Evolutionary conservation across 2,113 vertebrate genomes (phyloP).

Genomic region (Diadophis punctatus): DNA sequence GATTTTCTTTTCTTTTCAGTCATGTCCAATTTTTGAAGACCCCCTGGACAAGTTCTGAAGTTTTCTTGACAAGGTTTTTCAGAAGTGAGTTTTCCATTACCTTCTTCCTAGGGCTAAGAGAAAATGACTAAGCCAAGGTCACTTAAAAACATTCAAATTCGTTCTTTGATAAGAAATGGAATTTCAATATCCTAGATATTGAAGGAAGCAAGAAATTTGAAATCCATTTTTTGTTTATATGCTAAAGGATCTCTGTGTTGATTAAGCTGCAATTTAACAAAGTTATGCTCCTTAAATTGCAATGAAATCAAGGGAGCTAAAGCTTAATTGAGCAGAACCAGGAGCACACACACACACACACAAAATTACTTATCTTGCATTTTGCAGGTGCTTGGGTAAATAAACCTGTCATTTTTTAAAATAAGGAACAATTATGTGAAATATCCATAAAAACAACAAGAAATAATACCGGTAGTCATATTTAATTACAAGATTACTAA

Average conservation of each 20-base stretch:
- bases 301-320: neutral
- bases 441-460: neutral
- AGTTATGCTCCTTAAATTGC: neutral
- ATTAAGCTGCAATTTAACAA: neutral
- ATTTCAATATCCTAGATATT: neutral
- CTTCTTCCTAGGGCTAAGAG: neutral
- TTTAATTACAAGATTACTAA: neutral
- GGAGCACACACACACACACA: neutral
- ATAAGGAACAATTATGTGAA: neutral
- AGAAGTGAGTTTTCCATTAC: neutral
- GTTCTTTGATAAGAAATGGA: neutral
- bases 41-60: neutral
- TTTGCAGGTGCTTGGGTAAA: neutral
- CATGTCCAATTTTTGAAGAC: neutral
- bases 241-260: neutral
- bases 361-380: neutral
- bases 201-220: neutral
- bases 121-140: neutral
- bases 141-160: neutral
- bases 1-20: neutral
- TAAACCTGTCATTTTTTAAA: neutral
- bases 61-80: neutral
- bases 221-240: neutral
- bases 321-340: neutral
- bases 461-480: neutral